Base-by-base conservation (phyloP, 2,113 vertebrate genomes). In the Pollachius pollachius region DNA sequence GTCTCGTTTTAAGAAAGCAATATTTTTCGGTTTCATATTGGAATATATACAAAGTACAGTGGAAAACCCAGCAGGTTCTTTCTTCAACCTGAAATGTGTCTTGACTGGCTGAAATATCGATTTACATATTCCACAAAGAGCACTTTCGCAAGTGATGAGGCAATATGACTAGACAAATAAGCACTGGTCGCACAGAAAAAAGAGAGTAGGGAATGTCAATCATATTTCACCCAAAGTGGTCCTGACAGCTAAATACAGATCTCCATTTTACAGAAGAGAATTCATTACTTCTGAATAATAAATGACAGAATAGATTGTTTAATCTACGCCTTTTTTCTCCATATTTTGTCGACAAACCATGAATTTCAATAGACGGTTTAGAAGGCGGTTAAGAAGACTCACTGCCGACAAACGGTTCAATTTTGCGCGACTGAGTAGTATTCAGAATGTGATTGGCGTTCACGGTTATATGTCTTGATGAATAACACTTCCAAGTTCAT, bases 231-330 rank as follows among this genome's bases (percentile, higher is more conserved):
- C 75, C 81, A 89, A 91, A 93, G 83, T 88, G 85, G 79, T 87
- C 79, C 83, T 91, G 92, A 91, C 91, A 92, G 89, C 79, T 89
- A 91, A 92, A 91, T 85, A 86, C 75, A 89, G 78, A 89, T 79
- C 81, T 89, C 84, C 75, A 70, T 87, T 89, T 84, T 87, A 81
- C 81, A 80, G 79, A 82, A 34, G 66, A 85, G 79, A 87, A 89
- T 85, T 84, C 82, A 90, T 91, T 89, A 88, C 84, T 84, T 84
- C 75, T 85, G 82, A 91, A 90, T 91, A 91, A 89, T 88, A 88
- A 88, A 90, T 88, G 72, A 41, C 74, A 77, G 83, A 90, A 91
- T 83, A 87, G 84, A 90, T 85, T 81, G 79, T 84, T 81, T 81
- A 83, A 85, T 89, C 80, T 86, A 84, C 81, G 78, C 72, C 73